These are phyloP conservation scores for Telmatherina bonti DNA, from an alignment of 2,797 vertebrate species.

Conservation along the genomic window DNA sequence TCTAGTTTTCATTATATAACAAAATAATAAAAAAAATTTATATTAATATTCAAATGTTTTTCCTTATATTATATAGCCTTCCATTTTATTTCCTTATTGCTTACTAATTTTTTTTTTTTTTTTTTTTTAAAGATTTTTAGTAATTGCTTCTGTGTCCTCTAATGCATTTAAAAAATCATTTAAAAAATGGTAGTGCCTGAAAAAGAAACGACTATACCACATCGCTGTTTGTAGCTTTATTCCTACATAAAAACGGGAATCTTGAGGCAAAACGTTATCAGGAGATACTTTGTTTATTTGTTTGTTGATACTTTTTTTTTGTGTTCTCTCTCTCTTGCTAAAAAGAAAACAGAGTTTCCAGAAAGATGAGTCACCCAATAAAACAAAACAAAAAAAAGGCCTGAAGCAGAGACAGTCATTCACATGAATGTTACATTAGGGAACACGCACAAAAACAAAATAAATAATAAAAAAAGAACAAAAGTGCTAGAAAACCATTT, in stretches of 20 bases:
- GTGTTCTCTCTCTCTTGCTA: conserved; percentile 49
- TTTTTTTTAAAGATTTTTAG: background rate
- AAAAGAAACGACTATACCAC: conserved; percentile 7
- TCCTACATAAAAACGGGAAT: conserved; percentile 40
- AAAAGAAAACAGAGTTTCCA: conserved; percentile 47
- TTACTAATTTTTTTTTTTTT: background rate
- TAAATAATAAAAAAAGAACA: conserved; percentile 12
- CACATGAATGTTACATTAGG: conserved; percentile 6
- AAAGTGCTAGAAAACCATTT: background rate
- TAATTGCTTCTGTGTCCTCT: background rate
- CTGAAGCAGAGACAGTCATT: conserved; percentile 15
- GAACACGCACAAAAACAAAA: background rate
- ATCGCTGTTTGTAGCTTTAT: conserved; percentile 39
- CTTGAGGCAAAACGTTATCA: conserved; percentile 46
- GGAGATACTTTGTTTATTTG: conserved; percentile 36
- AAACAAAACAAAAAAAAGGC: conserved; percentile 18
- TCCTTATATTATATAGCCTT: too few relatives aligned
- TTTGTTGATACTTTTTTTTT: conserved; percentile 28
- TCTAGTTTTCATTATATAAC: background rate
- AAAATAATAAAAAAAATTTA: background rate
- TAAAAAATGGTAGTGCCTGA: background rate
- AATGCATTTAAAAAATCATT: background rate
- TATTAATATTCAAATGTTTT: too few relatives aligned
- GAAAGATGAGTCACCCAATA: conserved; percentile 56
- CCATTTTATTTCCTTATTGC: too few relatives aligned